phyloP scores from a whole-genome alignment of 2,797 vertebrate species.

The Sibirionetta formosa region DNA sequence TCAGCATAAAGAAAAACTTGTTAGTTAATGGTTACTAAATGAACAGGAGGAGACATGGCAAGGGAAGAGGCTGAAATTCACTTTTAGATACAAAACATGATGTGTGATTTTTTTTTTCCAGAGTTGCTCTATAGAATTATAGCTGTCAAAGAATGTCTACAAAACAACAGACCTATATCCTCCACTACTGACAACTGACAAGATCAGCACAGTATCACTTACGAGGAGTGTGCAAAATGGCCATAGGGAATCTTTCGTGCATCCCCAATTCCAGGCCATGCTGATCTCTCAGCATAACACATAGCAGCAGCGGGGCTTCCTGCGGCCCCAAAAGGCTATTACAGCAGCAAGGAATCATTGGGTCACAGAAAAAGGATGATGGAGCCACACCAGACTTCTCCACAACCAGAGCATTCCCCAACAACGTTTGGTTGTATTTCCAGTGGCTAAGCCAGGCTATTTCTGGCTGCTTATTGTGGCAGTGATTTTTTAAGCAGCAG shows the following conservation, averaged over 20 bases:
- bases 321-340: constrained; percentile 20
- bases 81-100: neutral
- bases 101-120: neutral
- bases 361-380: constrained; percentile 14
- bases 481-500: constrained; percentile 40
- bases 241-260: constrained; percentile 1
- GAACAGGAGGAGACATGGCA: neutral
- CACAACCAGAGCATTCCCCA: constrained; percentile 1
- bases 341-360: constrained; percentile 40
- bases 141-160: constrained; percentile 33
- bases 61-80: neutral
- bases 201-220: constrained; percentile 40
- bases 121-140: neutral
- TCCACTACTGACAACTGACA: constrained; percentile 3
- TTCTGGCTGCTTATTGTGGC: constrained; percentile 43
- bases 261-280: constrained; percentile 9
- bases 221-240: constrained; percentile 37
- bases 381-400: constrained; percentile 34
- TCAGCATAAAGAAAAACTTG: neutral
- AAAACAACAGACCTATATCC: constrained; percentile 30
- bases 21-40: neutral
- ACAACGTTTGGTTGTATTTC: neutral
- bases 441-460: neutral
- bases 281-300: constrained; percentile 52
- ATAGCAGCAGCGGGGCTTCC: constrained; percentile 60